Evolutionary conservation across 2,113 vertebrate species (phyloP), one percentile per base, ranked within the genome.

Genomic region (Ondatra zibethicus): DNA sequence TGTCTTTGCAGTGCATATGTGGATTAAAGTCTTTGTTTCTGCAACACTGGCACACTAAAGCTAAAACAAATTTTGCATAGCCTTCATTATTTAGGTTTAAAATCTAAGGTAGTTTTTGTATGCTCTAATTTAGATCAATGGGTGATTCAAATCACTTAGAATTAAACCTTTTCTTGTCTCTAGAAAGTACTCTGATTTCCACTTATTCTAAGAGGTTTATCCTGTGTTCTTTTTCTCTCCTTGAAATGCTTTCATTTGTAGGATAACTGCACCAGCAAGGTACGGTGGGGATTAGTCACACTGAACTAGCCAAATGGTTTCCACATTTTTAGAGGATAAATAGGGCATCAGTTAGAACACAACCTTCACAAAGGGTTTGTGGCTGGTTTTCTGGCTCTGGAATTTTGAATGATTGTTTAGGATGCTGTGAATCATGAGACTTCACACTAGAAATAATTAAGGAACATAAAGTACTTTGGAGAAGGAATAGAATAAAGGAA

Each of bases 251-350:
- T 99, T 98, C 99, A 66, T 97, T 97, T 96, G 36, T 98, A 99
- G 99, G 99, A 99, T 99, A 99, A 99, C 98, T 99, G 99, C 99
- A 99, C 99, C 98, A 99, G 98, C 99, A 99, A 99, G 99, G 99
- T 99, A 99, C 70, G 98, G 89, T 96, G 92, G 72, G 52, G 58
- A 66, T 89, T 76, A 70, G 39, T 78, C 76, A 92, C 80, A 13
- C 21, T 12, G 75, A 70, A 55, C 78, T 94, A 58, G 52, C 42
- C 97, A 4, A 82, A 92, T 58, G 61, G 36, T 82, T 78, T 85
- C 81, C 75, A 25, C 33, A 42, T 93, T 68, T 27, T 87, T 27
- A 96, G 77, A 94, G 93, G 70, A n/a, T 76, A 14, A 50, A 13
- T 78, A 63, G 91, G 86, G 61, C 39, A 85, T 78, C n/a, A 94